A percentile compares a stretch with the other conserved stretches of the same genome.
phyloP scores from a whole-genome alignment of 2,113 vertebrate genomes.

The Atlantisia rogersi region DNA sequence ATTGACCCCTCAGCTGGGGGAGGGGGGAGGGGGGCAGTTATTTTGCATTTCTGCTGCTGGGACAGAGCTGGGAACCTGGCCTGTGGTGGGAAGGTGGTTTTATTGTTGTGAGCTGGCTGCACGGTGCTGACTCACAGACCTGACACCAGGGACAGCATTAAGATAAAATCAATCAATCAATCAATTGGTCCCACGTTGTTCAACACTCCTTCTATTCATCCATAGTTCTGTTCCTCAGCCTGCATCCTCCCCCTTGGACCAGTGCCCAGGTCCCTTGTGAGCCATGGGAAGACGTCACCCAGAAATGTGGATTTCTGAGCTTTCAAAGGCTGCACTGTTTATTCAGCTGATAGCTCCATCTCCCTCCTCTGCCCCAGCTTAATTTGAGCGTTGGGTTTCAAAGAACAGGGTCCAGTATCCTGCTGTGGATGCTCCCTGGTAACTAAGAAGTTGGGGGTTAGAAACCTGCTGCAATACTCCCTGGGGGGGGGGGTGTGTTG shows the following conservation, averaged over 20 bases:
- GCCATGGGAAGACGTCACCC: constrained; percentile 50
- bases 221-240: neutral
- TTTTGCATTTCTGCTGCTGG: neutral
- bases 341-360: neutral
- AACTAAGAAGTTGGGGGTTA: neutral
- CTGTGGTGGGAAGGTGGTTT: neutral
- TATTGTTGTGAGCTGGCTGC: neutral
- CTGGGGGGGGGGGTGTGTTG: neutral
- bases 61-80: neutral
- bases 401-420: neutral
- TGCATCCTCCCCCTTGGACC: constrained; percentile 2
- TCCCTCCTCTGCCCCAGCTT: neutral
- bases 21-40: neutral
- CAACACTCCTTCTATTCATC: neutral
- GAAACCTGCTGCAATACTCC: neutral
- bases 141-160: neutral
- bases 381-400: neutral
- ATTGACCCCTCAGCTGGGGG: neutral
- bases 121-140: constrained; percentile 51
- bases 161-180: neutral
- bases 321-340: constrained; percentile 56
- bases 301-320: constrained; percentile 52
- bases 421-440: neutral
- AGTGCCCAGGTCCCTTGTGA: constrained; percentile 11
- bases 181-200: neutral